Base-by-base conservation (phyloP, 1,140 invertebrate genomes). In the Drosophila suzukii region DNA sequence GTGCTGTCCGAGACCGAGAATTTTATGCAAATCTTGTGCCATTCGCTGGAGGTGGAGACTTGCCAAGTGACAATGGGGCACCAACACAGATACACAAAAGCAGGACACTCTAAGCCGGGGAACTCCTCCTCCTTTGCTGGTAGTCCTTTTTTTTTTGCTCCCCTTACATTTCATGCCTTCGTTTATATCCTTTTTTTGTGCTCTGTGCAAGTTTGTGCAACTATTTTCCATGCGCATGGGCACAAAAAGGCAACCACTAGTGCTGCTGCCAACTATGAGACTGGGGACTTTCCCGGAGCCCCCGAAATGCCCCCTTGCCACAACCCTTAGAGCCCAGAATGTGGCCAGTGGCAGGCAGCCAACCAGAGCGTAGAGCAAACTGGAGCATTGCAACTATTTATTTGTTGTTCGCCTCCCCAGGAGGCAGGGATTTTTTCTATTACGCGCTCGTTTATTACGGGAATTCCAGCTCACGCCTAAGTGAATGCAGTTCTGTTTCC, bases 181-280 rank as follows among this genome's bases (percentile, higher is more conserved):
- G 15, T 78, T 67, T 71, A 50, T 68, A 41, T 50, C 47, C 56
- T 32, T 61, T 65, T 53, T 74, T 27, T 59, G 17, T 67, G 71
- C 88, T 72, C 49, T 59, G 67, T 85, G 70, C 78, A 78, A 85
- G 77, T 89, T 90, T 89, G 81, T 89, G 85, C 80, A 80, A 84
- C 85, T 89, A 89, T 89, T 89, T 89, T 89, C 85, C 84, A 90
- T 89, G 84, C 84, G 84, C 84, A 89, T 89, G 84, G 84, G 84
- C 84, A 89, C 77, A 90, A 73, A 78, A 73, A 81, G 81, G 84
- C 83, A 86, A 84, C 84, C 77, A 84, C 43, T 46, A 11, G 17
- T 44, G 8, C 43, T 20, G 15, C 15, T 65, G 60, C 53, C 61
- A 56, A 53, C 61, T 49, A 51, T 36, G 58, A 57, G 34, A 53